These are phyloP conservation scores for Hoplostethus atlanticus DNA, from an alignment of 2,797 vertebrate genomes.

Conservation along the genomic window DNA sequence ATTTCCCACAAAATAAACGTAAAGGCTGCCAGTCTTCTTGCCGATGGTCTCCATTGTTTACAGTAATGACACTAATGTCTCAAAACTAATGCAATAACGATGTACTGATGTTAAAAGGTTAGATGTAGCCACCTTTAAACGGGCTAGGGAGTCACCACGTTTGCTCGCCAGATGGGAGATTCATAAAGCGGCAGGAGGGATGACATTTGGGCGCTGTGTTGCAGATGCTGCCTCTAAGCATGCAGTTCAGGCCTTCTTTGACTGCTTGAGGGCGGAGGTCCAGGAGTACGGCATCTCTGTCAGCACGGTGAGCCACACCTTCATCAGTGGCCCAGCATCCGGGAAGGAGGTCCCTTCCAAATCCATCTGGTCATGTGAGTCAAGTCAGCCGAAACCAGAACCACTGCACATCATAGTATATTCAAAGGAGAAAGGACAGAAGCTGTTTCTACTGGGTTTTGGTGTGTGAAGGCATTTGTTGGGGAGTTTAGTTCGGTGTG, in stretches of 20 bases:
- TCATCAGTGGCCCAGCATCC: constrained; percentile 83
- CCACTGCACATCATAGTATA: background rate
- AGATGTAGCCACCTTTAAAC: no score
- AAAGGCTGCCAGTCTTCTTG: no score
- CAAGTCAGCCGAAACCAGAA: background rate
- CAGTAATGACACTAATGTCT: no score
- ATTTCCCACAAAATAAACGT: background rate
- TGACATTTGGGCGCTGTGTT: background rate
- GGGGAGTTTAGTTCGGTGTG: no score
- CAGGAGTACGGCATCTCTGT: constrained; percentile 92
- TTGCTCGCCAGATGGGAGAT: no score
- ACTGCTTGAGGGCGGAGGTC: constrained; percentile 93
- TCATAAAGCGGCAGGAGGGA: background rate
- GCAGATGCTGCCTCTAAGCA: constrained; percentile 97
- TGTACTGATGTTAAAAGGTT: no score
- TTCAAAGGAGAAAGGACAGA: no score
- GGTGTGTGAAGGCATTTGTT: no score
- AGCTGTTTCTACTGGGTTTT: no score
- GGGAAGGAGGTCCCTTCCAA: constrained; percentile 55
- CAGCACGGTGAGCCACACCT: constrained; percentile 93
- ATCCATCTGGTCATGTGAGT: constrained; percentile 89
- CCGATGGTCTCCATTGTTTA: no score
- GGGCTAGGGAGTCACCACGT: background rate
- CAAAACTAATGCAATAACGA: no score
- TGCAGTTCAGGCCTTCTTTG: constrained; percentile 94